phyloP scores from a whole-genome alignment of 2,888 invertebrate genomes.

The Acanthococcus lagerstroemiae region DNA sequence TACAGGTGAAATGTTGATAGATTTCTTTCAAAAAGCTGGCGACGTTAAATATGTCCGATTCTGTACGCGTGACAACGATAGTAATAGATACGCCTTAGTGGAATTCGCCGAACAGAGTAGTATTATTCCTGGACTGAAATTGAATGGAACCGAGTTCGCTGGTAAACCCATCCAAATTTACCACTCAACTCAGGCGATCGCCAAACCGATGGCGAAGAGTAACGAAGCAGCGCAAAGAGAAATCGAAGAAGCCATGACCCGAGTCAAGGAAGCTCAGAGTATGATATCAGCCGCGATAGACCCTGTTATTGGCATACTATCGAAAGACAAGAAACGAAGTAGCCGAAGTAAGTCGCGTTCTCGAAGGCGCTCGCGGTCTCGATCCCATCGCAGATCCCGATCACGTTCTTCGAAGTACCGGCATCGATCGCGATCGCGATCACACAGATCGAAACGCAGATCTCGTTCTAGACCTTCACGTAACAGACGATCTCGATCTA shows the following conservation, averaged over 20 bases:
- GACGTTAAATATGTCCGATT: conserved; percentile 92
- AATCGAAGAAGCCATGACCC: conserved; percentile 93
- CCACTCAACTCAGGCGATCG: conserved; percentile 85
- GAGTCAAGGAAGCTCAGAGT: conserved; percentile 91
- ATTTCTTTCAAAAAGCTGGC: conserved; percentile 74
- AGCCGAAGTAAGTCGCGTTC: conserved; percentile 40
- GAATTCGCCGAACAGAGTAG: conserved; percentile 90
- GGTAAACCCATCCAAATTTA: conserved; percentile 62
- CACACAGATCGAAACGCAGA: conserved; percentile 43
- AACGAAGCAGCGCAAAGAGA: conserved; percentile 91
- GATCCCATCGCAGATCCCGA: conserved; percentile 41
- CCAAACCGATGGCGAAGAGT: conserved; percentile 87
- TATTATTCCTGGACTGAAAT: conserved; percentile 71
- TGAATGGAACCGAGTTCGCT: conserved; percentile 69
- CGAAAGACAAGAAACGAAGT: conserved; percentile 67
- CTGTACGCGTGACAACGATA: conserved; percentile 72
- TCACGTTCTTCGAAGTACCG: conserved; percentile 43
- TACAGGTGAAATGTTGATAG: conserved; percentile 70
- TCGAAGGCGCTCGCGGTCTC: conserved; percentile 37
- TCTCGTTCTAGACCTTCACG: conserved; percentile 31
- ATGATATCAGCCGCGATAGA: conserved; percentile 89
- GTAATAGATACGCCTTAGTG: conserved; percentile 69
- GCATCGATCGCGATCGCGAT: conserved; percentile 47
- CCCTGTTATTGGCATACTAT: conserved; percentile 75
- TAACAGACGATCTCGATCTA: conserved; percentile 16